Evolutionary conservation across 2,113 vertebrate species (phyloP).

Genomic region (Xiphophorus maculatus): DNA sequence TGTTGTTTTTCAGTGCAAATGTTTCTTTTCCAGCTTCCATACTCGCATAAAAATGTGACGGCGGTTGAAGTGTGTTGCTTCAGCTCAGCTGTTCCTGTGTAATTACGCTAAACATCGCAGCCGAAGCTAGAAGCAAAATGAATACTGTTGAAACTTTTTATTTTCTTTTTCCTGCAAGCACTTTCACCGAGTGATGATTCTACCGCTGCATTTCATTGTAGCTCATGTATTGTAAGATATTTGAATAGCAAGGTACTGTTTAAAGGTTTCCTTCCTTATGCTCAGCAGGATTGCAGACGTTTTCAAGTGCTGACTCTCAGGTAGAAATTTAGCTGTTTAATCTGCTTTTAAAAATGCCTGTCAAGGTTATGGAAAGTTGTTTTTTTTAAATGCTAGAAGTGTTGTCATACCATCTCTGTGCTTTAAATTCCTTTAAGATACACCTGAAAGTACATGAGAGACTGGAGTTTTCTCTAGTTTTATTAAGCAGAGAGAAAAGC

Average conservation of each 20-base stretch:
- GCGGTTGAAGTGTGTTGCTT: slow-evolving; percentile 38
- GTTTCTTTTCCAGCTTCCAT: slow-evolving; percentile 12
- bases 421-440: too few relatives aligned
- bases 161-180: neutral
- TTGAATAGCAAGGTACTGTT: slow-evolving; percentile 32
- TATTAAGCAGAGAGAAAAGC: neutral
- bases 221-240: slow-evolving; percentile 39
- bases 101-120: slow-evolving; percentile 12
- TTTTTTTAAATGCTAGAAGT: too few relatives aligned
- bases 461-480: neutral
- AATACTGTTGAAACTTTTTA: neutral
- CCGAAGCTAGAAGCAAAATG: slow-evolving; percentile 4
- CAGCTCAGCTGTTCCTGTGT: slow-evolving; percentile 28
- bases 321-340: slow-evolving; percentile 11
- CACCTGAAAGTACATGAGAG: too few relatives aligned
- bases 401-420: too few relatives aligned
- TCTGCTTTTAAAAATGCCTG: too few relatives aligned
- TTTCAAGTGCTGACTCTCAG: slow-evolving; percentile 9
- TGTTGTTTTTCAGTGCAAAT: slow-evolving; percentile 35
- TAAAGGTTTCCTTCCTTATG: slow-evolving; percentile 49
- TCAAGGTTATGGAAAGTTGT: too few relatives aligned
- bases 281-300: slow-evolving; percentile 45
- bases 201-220: neutral
- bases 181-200: neutral
- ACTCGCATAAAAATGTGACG: slow-evolving; percentile 45